Conservation (phyloP, 1,140 invertebrate species). For the Carposina sasakii region DNA sequence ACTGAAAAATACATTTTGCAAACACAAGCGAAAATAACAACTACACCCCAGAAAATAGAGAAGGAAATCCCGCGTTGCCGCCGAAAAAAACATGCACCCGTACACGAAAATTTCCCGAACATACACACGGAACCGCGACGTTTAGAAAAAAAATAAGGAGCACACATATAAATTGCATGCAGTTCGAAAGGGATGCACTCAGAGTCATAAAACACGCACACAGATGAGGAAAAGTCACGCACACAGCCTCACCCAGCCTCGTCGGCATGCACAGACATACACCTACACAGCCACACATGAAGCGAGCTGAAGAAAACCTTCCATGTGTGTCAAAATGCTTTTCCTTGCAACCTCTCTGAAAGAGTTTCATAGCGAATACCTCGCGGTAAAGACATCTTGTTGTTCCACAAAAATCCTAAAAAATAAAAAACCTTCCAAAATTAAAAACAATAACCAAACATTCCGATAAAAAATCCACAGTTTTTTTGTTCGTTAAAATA, state of each 20-base stretch:
- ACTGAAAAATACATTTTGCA: conserved; percentile 69
- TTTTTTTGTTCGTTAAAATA: no score
- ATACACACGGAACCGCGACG: conserved; percentile 50
- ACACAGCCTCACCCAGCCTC: conserved; percentile 29
- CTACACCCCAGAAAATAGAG: conserved; percentile 18
- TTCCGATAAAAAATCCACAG: conserved; percentile 29
- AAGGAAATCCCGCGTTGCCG: conserved; percentile 19
- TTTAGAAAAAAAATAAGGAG: conserved; percentile 68
- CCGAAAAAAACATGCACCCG: conserved; percentile 56
- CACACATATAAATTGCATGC: conserved; percentile 70
- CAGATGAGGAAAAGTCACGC: conserved; percentile 23
- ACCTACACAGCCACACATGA: conserved; percentile 38
- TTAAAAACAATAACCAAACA: conserved; percentile 23
- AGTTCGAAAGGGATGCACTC: conserved; percentile 72
- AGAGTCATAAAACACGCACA: conserved; percentile 69
- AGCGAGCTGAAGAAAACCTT: conserved; percentile 57
- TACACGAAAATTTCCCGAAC: conserved; percentile 43
- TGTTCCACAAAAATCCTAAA: conserved; percentile 54
- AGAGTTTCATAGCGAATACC: conserved; percentile 72
- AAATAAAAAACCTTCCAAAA: conserved; percentile 16
- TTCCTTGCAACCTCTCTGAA: conserved; percentile 71
- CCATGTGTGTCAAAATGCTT: conserved; percentile 70
- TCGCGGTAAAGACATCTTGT: conserved; percentile 71
- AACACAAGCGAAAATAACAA: conserved; percentile 26
- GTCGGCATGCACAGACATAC: conserved; percentile 45